A percentile compares a stretch with the other conserved stretches of the same genome.
phyloP scores from a whole-genome alignment of 2,113 vertebrate genomes.

The Thunnus maccoyii region DNA sequence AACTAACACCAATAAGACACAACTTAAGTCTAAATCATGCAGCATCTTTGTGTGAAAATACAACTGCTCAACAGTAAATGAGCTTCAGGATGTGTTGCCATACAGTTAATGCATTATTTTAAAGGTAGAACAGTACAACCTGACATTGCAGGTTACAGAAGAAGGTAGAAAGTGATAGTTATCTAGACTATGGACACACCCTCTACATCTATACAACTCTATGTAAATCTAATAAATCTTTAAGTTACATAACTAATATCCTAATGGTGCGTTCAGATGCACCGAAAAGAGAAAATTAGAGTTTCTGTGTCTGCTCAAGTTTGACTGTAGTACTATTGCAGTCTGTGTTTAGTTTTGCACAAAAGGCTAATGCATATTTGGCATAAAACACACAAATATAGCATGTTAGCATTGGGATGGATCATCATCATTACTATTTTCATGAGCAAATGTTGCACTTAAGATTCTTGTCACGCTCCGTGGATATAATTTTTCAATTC shows the following conservation, averaged over 20 bases:
- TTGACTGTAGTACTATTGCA: neutral
- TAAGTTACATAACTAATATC: neutral
- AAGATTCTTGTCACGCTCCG: neutral
- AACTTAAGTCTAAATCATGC: slow-evolving; percentile 1
- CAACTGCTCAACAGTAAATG: neutral
- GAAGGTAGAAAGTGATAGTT: neutral
- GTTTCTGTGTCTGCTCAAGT: neutral
- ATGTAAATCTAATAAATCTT: slow-evolving; percentile 23
- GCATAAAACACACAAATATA: neutral
- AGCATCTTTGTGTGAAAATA: slow-evolving; percentile 4
- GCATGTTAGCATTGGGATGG: neutral
- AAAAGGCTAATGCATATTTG: neutral
- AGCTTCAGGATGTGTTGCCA: neutral
- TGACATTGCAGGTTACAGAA: neutral
- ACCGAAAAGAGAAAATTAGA: slow-evolving; percentile 56
- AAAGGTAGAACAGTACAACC: neutral
- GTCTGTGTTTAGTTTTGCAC: neutral
- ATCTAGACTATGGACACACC: slow-evolving; percentile 27
- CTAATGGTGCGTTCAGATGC: slow-evolving; percentile 69
- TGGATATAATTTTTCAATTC: slow-evolving; percentile 7
- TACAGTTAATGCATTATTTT: slow-evolving; percentile 5
- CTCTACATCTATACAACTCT: slow-evolving; percentile 27
- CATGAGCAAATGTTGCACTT: too few species aligned
- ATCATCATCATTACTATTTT: neutral
- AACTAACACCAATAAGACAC: neutral